phyloP scores from a whole-genome alignment of 1,140 invertebrate genomes.

The Caenorhabditis remanei region DNA sequence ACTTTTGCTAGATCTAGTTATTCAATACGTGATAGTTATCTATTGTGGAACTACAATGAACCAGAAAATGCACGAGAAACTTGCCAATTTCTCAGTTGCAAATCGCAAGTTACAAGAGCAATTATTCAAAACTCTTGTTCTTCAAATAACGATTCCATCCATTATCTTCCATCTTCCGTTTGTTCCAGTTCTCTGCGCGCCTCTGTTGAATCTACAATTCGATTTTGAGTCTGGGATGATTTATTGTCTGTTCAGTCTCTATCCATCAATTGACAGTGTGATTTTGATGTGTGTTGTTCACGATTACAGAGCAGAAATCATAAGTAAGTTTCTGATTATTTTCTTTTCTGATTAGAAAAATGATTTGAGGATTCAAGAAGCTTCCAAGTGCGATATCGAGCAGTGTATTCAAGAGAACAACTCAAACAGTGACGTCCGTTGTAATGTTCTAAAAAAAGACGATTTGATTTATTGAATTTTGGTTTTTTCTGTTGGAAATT shows the following conservation, averaged over 20 bases:
- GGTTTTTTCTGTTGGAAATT: no score
- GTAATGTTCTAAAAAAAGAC: neutral
- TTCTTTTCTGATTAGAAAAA: neutral
- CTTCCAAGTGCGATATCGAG: neutral
- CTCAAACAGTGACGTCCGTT: neutral
- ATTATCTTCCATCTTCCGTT: neutral
- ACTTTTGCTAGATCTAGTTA: neutral
- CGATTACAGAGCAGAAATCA: neutral
- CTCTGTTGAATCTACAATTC: neutral
- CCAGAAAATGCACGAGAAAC: neutral
- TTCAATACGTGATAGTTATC: neutral
- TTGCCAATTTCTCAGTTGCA: neutral
- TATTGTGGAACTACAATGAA: neutral
- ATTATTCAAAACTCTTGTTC: neutral
- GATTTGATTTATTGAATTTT: no score
- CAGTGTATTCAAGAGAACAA: neutral
- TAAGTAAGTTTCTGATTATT: neutral
- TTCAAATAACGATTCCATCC: neutral
- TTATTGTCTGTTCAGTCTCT: neutral
- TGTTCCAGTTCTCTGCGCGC: neutral
- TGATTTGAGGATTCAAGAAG: neutral
- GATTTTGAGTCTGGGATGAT: neutral
- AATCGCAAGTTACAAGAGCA: neutral
- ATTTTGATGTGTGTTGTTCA: neutral
- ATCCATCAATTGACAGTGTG: slow-evolving; percentile 9